Evolutionary conservation across 2,797 vertebrate species (phyloP), one percentile per base, ranked within the genome.

Genomic region (Phoeniculus purpureus): DNA sequence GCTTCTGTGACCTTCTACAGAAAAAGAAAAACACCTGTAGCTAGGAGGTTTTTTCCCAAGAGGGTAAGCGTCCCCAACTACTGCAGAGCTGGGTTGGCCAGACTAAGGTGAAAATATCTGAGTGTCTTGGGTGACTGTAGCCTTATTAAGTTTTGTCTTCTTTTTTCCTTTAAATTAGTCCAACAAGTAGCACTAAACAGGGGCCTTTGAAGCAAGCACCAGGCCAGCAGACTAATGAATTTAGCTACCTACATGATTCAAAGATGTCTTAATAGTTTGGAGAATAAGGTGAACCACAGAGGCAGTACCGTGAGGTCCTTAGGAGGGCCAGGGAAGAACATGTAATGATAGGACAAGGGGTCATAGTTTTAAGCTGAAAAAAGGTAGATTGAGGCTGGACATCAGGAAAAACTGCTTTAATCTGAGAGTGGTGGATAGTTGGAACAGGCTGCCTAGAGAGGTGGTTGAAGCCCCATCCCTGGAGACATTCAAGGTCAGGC

Each of bases 11-110:
- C 96, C 96, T 96, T 94, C 84, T 89, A 86, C 12, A 67, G 82
- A 92, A 93, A 97, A 97, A 94, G 88, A 94, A 95, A 85, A 95
- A 93, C 97, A 98, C 95, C 97, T 97, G 97, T 94, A 96, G 73
- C 71, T 43, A 66, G 83, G 90, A 91, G 50, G 1, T 45, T 76
- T 95, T 95, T 95, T 89, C 29, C 48, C 62, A 92, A 86, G 72
- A 37, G 51, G 56, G 61, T 56, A 55, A 70, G 90, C 89, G 86
- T 81, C 61, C 64, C 40, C 55, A 89, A 79, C 75, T 81, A 51
- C 81, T 32, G 52, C 76, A 37, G 58, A 84, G 54, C n/a, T 66
- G n/a, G 12, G 15, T 23, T 74, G 25, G 25, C 51, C 58, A 66
- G 37, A 83, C 27, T 4, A 2, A 83, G 26, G 73, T 23, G 40